Percentiles rank a stretch among this genome's conserved stretches.
These are phyloP conservation scores for Bhutanitis thaidina DNA, from an alignment of 2,888 invertebrate species.

Conservation along the genomic window DNA sequence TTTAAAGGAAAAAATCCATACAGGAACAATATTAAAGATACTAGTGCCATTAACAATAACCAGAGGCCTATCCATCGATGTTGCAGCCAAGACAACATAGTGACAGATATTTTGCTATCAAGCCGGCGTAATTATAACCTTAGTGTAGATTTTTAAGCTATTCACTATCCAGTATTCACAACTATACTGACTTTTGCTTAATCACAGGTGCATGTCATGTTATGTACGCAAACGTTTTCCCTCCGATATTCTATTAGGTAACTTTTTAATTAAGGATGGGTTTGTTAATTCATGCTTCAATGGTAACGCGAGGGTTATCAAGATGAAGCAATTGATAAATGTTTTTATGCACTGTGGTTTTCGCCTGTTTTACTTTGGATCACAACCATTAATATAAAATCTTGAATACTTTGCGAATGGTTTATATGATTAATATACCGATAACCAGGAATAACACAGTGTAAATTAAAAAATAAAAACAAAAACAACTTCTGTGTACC, in stretches of 20 bases:
- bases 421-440: too few species aligned
- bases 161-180: background rate
- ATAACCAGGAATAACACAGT: too few species aligned
- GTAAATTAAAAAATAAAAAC: too few species aligned
- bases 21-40: constrained; percentile 71
- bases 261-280: constrained; percentile 2
- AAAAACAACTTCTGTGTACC: too few species aligned
- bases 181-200: constrained; percentile 1
- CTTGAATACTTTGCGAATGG: too few species aligned
- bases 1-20: constrained; percentile 82
- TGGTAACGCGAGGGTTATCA: background rate
- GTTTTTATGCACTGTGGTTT: too few species aligned
- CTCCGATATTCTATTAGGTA: constrained; percentile 7
- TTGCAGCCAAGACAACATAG: constrained; percentile 62
- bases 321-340: background rate
- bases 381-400: too few species aligned
- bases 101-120: constrained; percentile 18
- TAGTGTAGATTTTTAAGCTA: background rate
- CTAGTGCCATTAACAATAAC: constrained; percentile 55
- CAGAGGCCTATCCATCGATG: constrained; percentile 67
- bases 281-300: constrained; percentile 10
- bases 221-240: constrained; percentile 15
- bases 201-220: constrained; percentile 4
- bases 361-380: too few species aligned
- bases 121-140: background rate